Conservation (phyloP, 2,888 invertebrate genomes). For the Lumbricus terrestris region DNA sequence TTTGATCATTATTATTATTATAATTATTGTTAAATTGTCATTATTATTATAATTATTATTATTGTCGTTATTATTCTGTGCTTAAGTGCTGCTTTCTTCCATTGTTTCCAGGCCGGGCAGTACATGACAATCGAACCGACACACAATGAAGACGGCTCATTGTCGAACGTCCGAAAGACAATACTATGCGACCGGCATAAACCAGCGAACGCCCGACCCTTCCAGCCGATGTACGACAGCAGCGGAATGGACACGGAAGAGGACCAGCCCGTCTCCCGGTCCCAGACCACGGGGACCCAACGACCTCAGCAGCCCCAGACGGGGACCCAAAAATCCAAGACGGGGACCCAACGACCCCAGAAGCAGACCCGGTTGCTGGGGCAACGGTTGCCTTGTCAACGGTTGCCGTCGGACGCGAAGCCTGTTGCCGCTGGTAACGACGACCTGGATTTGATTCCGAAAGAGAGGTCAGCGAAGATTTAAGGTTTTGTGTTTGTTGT, state of each 20-base stretch:
- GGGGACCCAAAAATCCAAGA: neutral
- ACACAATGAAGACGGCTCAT: slow-evolving; percentile 71
- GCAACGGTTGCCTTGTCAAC: slow-evolving; percentile 11
- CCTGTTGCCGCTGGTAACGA: neutral
- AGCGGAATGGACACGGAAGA: slow-evolving; percentile 23
- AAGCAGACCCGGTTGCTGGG: neutral
- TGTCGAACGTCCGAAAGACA: slow-evolving; percentile 48
- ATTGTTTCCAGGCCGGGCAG: slow-evolving; percentile 72
- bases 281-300: neutral
- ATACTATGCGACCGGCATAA: slow-evolving; percentile 29
- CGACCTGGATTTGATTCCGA: neutral
- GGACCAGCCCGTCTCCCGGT: neutral
- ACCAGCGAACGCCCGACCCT: slow-evolving; percentile 28
- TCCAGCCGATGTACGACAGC: slow-evolving; percentile 30
- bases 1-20: too few relatives aligned
- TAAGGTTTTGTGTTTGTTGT: neutral
- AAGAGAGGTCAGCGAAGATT: neutral
- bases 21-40: too few relatives aligned
- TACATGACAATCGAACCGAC: slow-evolving; percentile 84
- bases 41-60: neutral
- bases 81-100: neutral
- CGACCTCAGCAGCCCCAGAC: neutral
- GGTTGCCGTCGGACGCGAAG: neutral
- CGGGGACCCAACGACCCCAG: neutral
- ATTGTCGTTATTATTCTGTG: too few relatives aligned